Evolutionary conservation across 2,113 vertebrate genomes (phyloP), one percentile per base, ranked within the genome.

Genomic region (Calyptomena viridis): DNA sequence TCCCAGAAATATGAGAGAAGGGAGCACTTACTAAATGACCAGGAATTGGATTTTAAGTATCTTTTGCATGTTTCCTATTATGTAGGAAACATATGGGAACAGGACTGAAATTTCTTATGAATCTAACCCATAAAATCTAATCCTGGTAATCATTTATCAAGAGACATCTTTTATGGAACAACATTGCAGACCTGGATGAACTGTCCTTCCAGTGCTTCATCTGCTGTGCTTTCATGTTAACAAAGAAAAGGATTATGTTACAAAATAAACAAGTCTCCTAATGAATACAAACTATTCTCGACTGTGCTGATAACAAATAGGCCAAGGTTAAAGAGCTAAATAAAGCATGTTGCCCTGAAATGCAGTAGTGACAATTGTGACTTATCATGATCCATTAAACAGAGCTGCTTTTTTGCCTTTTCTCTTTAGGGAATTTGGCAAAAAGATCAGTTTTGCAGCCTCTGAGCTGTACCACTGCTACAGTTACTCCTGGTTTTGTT

Each of bases 281-380:
- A 96, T 94, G 94, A 97, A 95, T 96, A 90, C 66, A 95, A 96
- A 96, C 92, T 95, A 89, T 90, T 96, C 94, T 96, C 31, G 3
- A 93, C 81, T 87, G 84, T 64, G n/a, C 44, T 91, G 87, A 91
- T 97, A 97, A 95, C 92, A 95, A 95, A 96, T 90, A 96, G 90
- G 90, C 66, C 88, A 93, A 95, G 96, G 96, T 96, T 96, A 95
- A 96, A 95, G 84, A 95, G 73, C 91, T 96, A 97, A 97, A 95
- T 94, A 94, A 96, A 95, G 76, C 78, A 81, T 50, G 67, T 56
- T 95, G 81, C 80, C 68, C 83, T 92, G 79, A 96, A 96, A 84
- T 35, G 22, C 62, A 16, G 47, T 87, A 93, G 79, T 87, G 92
- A 90, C 89, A 89, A 94, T 96, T 84, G 72, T 87, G 91, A 96